A percentile compares a stretch with the other conserved stretches of the same genome.
phyloP scores from a whole-genome alignment of 2,797 vertebrate species.

The Poeciliopsis presidionis region DNA sequence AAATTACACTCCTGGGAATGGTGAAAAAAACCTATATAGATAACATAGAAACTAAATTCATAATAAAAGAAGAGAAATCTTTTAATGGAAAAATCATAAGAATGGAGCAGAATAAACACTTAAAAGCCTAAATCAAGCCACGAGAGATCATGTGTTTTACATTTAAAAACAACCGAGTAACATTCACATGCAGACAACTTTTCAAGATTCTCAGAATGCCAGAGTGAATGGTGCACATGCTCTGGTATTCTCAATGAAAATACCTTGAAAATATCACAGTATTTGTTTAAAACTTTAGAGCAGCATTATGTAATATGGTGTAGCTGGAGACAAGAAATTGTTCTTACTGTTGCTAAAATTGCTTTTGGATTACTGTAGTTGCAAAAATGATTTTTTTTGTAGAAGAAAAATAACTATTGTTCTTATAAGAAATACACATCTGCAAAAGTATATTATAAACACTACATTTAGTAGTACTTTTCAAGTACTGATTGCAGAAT shows the following conservation, averaged over 20 bases:
- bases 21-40: neutral
- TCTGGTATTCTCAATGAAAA: neutral
- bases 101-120: neutral
- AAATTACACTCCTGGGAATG: neutral
- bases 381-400: neutral
- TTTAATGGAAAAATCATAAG: neutral
- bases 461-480: neutral
- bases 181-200: neutral
- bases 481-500: neutral
- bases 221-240: neutral
- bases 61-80: conserved; percentile 15
- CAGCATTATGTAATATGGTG: neutral
- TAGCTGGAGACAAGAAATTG: neutral
- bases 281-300: neutral
- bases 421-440: neutral
- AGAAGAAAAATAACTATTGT: neutral
- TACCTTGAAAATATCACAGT: neutral
- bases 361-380: neutral
- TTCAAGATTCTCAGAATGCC: neutral
- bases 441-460: neutral
- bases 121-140: neutral
- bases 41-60: conserved; percentile 23
- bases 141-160: neutral
- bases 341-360: neutral
- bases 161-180: neutral